These are phyloP conservation scores for Chlorops oryzae DNA, from an alignment of 1,140 invertebrate genomes.

Conservation along the genomic window DNA sequence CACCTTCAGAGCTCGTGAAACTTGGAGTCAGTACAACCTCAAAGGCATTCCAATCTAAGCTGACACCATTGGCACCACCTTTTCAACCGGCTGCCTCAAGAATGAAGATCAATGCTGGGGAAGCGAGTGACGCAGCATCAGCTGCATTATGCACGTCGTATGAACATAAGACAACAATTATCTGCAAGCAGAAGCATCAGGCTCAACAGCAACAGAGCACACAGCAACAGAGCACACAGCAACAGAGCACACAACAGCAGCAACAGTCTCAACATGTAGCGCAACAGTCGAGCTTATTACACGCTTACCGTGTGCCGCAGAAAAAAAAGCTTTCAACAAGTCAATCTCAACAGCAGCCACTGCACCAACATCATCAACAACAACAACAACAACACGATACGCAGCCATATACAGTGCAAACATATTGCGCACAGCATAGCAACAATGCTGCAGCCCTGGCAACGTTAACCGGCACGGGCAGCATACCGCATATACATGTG, in stretches of 20 bases:
- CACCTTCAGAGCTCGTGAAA: background rate
- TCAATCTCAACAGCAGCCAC: constrained; percentile 15
- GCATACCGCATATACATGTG: constrained; percentile 36
- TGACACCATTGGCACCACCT: constrained; percentile 38
- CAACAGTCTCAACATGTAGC: constrained; percentile 16
- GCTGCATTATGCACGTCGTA: constrained; percentile 19
- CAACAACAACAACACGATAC: constrained; percentile 10
- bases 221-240: constrained; percentile 16
- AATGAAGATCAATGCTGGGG: constrained; percentile 21
- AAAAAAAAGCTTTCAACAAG: too few relatives aligned
- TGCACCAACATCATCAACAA: constrained; percentile 23
- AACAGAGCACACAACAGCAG: constrained; percentile 4
- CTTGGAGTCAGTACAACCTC: background rate
- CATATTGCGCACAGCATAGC: constrained; percentile 31
- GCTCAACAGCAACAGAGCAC: constrained; percentile 1
- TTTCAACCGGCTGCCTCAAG: constrained; percentile 36
- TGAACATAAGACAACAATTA: constrained; percentile 14
- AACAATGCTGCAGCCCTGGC: too few relatives aligned
- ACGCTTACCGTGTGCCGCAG: background rate
- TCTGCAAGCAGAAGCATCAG: constrained; percentile 6
- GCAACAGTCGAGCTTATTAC: too few relatives aligned
- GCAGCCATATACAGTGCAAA: constrained; percentile 20
- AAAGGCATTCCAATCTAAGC: constrained; percentile 39
- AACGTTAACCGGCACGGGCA: too few relatives aligned
- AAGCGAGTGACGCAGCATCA: background rate